Conservation (phyloP, 2,888 invertebrate species). For the Abrostola tripartita region DNA sequence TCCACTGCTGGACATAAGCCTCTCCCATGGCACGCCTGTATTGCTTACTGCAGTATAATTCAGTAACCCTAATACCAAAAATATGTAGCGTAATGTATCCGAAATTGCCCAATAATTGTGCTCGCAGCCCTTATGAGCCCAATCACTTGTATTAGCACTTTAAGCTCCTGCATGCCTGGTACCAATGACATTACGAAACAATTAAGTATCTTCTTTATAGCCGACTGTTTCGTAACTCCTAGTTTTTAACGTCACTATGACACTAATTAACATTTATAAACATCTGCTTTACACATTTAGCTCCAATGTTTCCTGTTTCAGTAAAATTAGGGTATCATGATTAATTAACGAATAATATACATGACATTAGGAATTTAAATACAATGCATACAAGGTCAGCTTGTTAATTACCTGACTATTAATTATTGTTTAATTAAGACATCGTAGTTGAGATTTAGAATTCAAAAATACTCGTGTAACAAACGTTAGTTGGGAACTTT, state of each 20-base stretch:
- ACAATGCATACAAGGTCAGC: slow-evolving; percentile 26
- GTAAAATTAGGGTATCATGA: slow-evolving; percentile 31
- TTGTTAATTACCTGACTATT: slow-evolving; percentile 5
- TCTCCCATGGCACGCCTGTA: no score
- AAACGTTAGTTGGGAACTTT: no score
- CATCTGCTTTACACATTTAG: slow-evolving; percentile 63
- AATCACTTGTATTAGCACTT: no score
- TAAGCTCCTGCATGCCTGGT: no score
- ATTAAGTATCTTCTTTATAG: not conserved
- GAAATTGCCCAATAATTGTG: no score
- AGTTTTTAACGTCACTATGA: not conserved
- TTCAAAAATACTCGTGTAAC: not conserved
- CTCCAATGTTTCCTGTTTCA: slow-evolving; percentile 34
- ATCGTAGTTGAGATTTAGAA: not conserved
- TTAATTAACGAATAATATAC: slow-evolving; percentile 45
- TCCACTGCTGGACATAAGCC: no score
- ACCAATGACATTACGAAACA: not conserved
- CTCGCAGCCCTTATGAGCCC: no score
- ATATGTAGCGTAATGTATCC: no score
- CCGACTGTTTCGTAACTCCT: not conserved
- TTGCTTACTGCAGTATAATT: no score
- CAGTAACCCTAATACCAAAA: no score
- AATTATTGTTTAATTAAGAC: not conserved
- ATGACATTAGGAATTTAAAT: slow-evolving; percentile 29
- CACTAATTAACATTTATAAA: slow-evolving; percentile 36